These are phyloP conservation scores for Dromococcyx pavoninus DNA, from an alignment of 2,797 vertebrate species.

Conservation along the genomic window DNA sequence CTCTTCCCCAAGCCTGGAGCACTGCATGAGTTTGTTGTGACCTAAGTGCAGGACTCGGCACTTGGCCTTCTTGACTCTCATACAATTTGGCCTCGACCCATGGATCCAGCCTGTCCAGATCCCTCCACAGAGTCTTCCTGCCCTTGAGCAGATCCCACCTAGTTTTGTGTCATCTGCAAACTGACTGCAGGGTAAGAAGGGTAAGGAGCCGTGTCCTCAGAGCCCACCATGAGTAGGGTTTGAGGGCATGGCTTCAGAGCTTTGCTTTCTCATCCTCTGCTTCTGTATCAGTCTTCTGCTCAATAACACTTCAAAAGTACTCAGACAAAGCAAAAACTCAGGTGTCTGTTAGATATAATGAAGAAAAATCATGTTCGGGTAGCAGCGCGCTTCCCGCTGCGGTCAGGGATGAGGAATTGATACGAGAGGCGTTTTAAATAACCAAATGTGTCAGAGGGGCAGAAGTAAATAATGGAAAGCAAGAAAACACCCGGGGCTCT, in stretches of 20 bases:
- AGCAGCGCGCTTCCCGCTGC: not conserved
- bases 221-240: not conserved
- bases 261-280: not conserved
- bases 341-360: conserved; percentile 43
- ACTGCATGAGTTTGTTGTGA: too few relatives aligned
- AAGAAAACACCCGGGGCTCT: not conserved
- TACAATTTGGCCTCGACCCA: too few relatives aligned
- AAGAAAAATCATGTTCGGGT: conserved; percentile 28
- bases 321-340: not conserved
- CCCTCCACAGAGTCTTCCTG: too few relatives aligned
- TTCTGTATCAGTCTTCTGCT: not conserved
- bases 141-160: too few relatives aligned
- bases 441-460: not conserved
- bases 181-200: too few relatives aligned
- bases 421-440: not conserved
- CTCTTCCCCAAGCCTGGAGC: too few relatives aligned
- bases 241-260: not conserved
- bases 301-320: not conserved
- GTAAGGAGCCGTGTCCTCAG: not conserved
- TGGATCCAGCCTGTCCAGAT: too few relatives aligned
- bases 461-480: not conserved
- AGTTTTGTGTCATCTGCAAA: too few relatives aligned
- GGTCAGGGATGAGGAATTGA: not conserved
- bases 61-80: too few relatives aligned
- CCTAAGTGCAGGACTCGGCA: too few relatives aligned